Percentiles rank a stretch among this genome's conserved stretches.
These are phyloP conservation scores for Drosophila nebulosa DNA, from an alignment of 1,140 invertebrate species.

Conservation along the genomic window DNA sequence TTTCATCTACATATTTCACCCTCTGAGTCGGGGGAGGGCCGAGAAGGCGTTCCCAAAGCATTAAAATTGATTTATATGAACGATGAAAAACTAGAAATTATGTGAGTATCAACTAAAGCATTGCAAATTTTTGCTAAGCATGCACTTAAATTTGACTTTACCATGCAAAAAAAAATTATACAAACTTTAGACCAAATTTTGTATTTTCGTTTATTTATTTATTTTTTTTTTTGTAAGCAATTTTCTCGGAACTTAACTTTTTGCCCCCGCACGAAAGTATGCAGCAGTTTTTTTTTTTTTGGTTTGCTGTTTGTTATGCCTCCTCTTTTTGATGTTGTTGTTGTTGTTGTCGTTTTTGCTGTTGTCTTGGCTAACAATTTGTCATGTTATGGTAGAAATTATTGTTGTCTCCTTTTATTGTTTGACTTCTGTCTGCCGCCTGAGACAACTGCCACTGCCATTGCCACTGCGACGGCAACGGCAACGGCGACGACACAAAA, in stretches of 20 bases:
- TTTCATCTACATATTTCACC: no score
- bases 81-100: conserved; percentile 50
- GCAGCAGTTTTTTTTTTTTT: conserved; percentile 12
- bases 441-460: conserved; percentile 1
- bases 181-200: conserved; percentile 5
- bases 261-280: conserved; percentile 32
- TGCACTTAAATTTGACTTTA: conserved; percentile 23
- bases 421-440: conserved; percentile 69
- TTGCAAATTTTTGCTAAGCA: conserved; percentile 9
- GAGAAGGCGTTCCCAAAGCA: conserved; percentile 24
- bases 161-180: conserved; percentile 1
- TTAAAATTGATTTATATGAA: conserved; percentile 68
- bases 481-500: background rate
- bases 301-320: no score
- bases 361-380: conserved; percentile 66
- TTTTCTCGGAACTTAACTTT: conserved; percentile 1
- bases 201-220: background rate
- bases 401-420: conserved; percentile 75
- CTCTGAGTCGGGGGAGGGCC: no score
- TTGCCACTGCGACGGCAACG: background rate
- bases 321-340: background rate
- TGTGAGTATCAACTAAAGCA: background rate
- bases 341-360: conserved; percentile 24
- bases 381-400: conserved; percentile 75
- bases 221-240: background rate